Percentiles rank a stretch among this genome's conserved stretches.
These are phyloP conservation scores for Crossocerus cetratus DNA, from an alignment of 2,888 invertebrate genomes.

Conservation along the genomic window DNA sequence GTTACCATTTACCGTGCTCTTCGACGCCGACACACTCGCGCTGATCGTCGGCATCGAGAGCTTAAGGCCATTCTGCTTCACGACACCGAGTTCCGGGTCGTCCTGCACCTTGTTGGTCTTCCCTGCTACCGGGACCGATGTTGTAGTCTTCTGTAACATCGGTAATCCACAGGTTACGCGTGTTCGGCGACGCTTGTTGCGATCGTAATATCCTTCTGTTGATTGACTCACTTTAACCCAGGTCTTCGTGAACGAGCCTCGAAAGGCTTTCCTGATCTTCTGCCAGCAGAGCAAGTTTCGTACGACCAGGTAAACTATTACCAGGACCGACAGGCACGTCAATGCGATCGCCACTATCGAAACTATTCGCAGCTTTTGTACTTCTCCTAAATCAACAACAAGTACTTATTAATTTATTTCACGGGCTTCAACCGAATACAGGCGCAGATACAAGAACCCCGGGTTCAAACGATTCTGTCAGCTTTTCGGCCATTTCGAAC, in stretches of 20 bases:
- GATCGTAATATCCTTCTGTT: background rate
- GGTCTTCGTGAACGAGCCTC: conserved; percentile 57
- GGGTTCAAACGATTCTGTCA: too few relatives aligned
- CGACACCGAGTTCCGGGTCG: conserved; percentile 60
- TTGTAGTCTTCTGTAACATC: conserved; percentile 10
- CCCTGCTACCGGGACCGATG: background rate
- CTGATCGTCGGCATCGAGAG: conserved; percentile 72
- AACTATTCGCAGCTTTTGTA: conserved; percentile 51
- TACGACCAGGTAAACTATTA: conserved; percentile 53
- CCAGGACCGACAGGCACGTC: conserved; percentile 50
- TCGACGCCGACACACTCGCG: conserved; percentile 56
- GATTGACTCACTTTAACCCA: conserved; percentile 63
- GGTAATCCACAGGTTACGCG: too few relatives aligned
- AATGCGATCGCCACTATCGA: conserved; percentile 54
- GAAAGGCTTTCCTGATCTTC: conserved; percentile 53
- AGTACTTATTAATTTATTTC: background rate
- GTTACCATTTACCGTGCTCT: conserved; percentile 77
- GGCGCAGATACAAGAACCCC: too few relatives aligned
- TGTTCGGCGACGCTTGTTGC: background rate
- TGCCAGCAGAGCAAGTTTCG: conserved; percentile 58
- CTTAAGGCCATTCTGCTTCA: conserved; percentile 64
- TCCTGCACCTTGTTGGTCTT: conserved; percentile 62
- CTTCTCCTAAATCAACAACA: conserved; percentile 49
- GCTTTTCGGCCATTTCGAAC: too few relatives aligned
- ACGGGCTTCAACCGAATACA: too few relatives aligned